Percentiles rank a stretch among this genome's conserved stretches.
phyloP scores from a whole-genome alignment of 2,888 invertebrate genomes.

The Esperia sulphurella region DNA sequence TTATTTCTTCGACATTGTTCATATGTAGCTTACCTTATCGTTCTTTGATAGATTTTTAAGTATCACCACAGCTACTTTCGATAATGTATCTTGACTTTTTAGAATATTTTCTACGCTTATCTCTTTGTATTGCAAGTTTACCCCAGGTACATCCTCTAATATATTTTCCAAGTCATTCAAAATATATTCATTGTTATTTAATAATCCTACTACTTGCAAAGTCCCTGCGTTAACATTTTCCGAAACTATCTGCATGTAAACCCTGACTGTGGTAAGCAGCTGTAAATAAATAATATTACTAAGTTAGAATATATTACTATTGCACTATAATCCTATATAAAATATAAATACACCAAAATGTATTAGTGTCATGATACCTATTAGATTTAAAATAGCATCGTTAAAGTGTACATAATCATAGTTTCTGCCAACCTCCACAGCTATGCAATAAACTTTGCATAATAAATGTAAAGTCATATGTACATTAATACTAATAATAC shows the following conservation, averaged over 20 bases:
- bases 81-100: conserved; percentile 2
- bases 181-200: conserved; percentile 8
- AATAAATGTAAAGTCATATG: too few species aligned
- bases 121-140: conserved; percentile 15
- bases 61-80: conserved; percentile 19
- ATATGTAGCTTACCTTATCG: conserved; percentile 29
- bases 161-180: conserved; percentile 15
- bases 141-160: conserved; percentile 12
- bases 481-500: too few species aligned
- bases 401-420: too few species aligned
- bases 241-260: conserved; percentile 30
- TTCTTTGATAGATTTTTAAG: conserved; percentile 23
- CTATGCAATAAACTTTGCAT: too few species aligned
- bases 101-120: conserved; percentile 4
- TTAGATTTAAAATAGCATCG: too few species aligned
- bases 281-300: conserved; percentile 12
- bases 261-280: conserved; percentile 19
- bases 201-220: conserved; percentile 22
- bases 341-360: too few species aligned
- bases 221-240: conserved; percentile 28
- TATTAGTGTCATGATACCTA: too few species aligned
- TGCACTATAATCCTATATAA: too few species aligned
- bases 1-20: not conserved
- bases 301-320: too few species aligned
- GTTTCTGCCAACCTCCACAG: too few species aligned